Evolutionary conservation across 30 jellyfish, hydroid and myxozoan genomes (phyloP).

Genomic region (Aurelia sp.): DNA sequence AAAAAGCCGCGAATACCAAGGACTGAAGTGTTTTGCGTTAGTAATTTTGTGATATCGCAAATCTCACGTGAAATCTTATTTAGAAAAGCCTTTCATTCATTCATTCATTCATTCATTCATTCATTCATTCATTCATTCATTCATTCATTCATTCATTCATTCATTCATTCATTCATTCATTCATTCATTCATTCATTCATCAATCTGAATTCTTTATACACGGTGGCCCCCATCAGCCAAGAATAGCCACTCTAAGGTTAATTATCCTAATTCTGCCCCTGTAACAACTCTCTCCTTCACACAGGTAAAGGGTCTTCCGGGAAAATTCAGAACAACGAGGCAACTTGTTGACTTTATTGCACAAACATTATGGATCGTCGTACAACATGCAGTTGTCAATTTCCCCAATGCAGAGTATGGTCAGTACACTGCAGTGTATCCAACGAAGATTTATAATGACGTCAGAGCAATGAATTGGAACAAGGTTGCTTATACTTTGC

Average conservation of each 20-base stretch:
- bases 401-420: slow-evolving; percentile 61
- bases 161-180: slow-evolving; percentile 47
- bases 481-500: background rate
- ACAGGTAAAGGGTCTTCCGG: slow-evolving; percentile 30
- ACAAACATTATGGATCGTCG: slow-evolving; percentile 45
- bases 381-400: slow-evolving; percentile 44
- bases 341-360: background rate
- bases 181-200: too few species aligned
- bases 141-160: slow-evolving; percentile 65
- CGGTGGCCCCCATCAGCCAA: too few species aligned
- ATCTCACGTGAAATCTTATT: too few species aligned
- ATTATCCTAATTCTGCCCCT: too few species aligned
- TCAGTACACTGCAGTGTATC: background rate
- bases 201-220: too few species aligned
- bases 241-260: too few species aligned
- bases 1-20: too few species aligned
- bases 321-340: background rate
- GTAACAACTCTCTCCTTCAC: background rate
- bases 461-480: background rate
- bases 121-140: slow-evolving; percentile 65
- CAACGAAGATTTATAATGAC: slow-evolving; percentile 49
- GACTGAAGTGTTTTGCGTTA: too few species aligned
- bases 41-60: too few species aligned
- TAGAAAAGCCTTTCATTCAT: background rate
- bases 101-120: slow-evolving; percentile 65